These are phyloP conservation scores for Drosophila tsacasi DNA, from an alignment of 1,140 invertebrate genomes.

Conservation along the genomic window DNA sequence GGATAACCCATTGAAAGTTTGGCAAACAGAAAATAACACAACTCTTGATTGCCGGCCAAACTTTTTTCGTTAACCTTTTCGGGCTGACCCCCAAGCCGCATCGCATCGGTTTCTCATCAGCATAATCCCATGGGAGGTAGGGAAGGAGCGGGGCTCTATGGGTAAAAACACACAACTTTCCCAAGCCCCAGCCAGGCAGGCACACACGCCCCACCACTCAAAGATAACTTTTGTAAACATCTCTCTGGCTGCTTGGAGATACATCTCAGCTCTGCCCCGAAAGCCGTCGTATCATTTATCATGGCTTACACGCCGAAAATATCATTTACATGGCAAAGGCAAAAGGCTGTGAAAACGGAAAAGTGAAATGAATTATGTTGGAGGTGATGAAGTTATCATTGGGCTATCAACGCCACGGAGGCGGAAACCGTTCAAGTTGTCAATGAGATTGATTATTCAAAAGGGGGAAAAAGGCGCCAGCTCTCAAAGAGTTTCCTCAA, in stretches of 20 bases:
- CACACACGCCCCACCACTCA: constrained; percentile 42
- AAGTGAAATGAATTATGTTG: constrained; percentile 55
- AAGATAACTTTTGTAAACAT: constrained; percentile 47
- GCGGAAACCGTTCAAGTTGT: constrained; percentile 52
- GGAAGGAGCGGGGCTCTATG: constrained; percentile 6
- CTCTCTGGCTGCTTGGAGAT: constrained; percentile 22
- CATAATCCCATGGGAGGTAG: constrained; percentile 43
- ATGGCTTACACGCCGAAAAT: constrained; percentile 65
- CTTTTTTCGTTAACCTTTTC: constrained; percentile 59
- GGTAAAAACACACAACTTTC: constrained; percentile 45
- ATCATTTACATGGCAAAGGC: constrained; percentile 70
- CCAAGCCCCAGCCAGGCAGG: constrained; percentile 17
- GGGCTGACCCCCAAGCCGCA: constrained; percentile 32
- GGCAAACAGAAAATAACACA: constrained; percentile 47
- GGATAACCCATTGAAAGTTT: constrained; percentile 43
- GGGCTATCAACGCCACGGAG: constrained; percentile 34
- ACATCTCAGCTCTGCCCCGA: constrained; percentile 23
- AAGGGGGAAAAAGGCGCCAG: constrained; percentile 28
- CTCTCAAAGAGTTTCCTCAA: constrained; percentile 24
- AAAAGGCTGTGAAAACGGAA: constrained; percentile 42
- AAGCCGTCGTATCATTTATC: constrained; percentile 64
- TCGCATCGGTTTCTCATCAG: constrained; percentile 32
- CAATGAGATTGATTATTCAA: constrained; percentile 75
- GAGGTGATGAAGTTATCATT: constrained; percentile 67
- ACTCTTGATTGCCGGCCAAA: constrained; percentile 41